Evolutionary conservation across 2,113 vertebrate species (phyloP).

Genomic region (Macquaria australasica): DNA sequence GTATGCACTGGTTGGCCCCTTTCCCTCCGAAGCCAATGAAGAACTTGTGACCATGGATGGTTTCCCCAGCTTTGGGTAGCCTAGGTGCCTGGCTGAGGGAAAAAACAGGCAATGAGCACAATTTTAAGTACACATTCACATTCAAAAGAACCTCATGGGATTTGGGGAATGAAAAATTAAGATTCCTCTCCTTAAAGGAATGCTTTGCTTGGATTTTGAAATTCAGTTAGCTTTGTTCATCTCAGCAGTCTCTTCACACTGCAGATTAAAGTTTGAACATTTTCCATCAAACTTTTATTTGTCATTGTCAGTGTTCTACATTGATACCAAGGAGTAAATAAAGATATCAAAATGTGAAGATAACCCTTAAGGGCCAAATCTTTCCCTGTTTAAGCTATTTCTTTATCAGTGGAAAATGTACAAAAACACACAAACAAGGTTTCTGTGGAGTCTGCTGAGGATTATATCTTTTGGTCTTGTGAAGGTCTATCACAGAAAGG

Average conservation of each 20-base stretch:
- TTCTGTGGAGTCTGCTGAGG: slow-evolving; percentile 26
- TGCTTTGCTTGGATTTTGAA: not conserved
- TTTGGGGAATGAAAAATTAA: not conserved
- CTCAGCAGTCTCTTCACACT: slow-evolving; percentile 4
- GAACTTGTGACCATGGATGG: slow-evolving; percentile 94
- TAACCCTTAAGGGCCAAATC: slow-evolving; percentile 36
- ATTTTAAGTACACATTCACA: slow-evolving; percentile 35
- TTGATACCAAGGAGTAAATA: not conserved
- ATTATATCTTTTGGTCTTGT: slow-evolving; percentile 39
- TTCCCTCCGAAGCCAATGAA: slow-evolving; percentile 97
- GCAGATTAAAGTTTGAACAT: slow-evolving; percentile 44
- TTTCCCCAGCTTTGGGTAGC: slow-evolving; percentile 95
- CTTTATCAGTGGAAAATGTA: slow-evolving; percentile 44
- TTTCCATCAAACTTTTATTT: slow-evolving; percentile 37
- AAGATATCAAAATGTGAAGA: slow-evolving; percentile 51
- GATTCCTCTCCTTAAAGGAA: not conserved
- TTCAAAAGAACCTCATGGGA: not conserved
- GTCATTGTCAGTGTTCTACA: slow-evolving; percentile 8
- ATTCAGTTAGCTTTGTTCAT: not conserved
- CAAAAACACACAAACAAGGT: slow-evolving; percentile 37
- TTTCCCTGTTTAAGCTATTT: slow-evolving; percentile 44
- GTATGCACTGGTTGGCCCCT: slow-evolving; percentile 98
- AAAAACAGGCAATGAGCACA: slow-evolving; percentile 40
- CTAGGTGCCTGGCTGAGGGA: slow-evolving; percentile 88
- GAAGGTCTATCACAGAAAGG: slow-evolving; percentile 36